Evolutionary conservation across 2,113 vertebrate species (phyloP).

Genomic region (Cyprinodon brontotheroides): DNA sequence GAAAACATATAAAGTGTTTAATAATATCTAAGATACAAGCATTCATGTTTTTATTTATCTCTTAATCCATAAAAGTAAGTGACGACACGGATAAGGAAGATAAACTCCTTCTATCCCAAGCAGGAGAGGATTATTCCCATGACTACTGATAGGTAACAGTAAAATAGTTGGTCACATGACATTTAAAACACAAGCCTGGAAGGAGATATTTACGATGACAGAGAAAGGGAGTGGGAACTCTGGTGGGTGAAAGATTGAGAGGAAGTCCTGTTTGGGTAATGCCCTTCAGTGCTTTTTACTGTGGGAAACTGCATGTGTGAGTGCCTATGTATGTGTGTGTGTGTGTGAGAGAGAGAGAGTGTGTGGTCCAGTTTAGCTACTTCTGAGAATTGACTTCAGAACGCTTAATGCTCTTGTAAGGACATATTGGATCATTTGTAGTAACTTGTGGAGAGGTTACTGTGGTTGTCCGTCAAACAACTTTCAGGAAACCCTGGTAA

Average conservation of each 20-base stretch:
- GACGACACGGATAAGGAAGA: neutral
- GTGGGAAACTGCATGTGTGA: conserved; percentile 68
- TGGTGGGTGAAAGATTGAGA: conserved; percentile 44
- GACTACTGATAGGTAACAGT: neutral
- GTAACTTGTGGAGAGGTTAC: neutral
- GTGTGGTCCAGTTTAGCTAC: conserved; percentile 35
- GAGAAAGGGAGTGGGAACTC: conserved; percentile 48
- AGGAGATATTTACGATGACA: conserved; percentile 16
- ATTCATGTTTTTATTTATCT: neutral
- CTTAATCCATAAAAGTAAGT: neutral
- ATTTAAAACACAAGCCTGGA: neutral
- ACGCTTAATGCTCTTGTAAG: conserved; percentile 16
- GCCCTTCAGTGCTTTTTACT: conserved; percentile 56
- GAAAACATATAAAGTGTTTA: neutral
- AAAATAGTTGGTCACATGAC: neutral
- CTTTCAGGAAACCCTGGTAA: neutral
- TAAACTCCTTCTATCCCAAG: neutral
- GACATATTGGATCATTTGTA: neutral
- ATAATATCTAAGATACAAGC: neutral
- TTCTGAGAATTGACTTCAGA: conserved; percentile 42
- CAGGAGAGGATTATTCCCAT: neutral
- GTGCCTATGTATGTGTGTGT: conserved; percentile 30
- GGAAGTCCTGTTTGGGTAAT: conserved; percentile 76
- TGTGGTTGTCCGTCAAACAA: neutral
- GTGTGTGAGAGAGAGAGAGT: neutral